These are phyloP conservation scores for Cheilosia vulpina DNA, from an alignment of 2,888 invertebrate species.

Conservation along the genomic window DNA sequence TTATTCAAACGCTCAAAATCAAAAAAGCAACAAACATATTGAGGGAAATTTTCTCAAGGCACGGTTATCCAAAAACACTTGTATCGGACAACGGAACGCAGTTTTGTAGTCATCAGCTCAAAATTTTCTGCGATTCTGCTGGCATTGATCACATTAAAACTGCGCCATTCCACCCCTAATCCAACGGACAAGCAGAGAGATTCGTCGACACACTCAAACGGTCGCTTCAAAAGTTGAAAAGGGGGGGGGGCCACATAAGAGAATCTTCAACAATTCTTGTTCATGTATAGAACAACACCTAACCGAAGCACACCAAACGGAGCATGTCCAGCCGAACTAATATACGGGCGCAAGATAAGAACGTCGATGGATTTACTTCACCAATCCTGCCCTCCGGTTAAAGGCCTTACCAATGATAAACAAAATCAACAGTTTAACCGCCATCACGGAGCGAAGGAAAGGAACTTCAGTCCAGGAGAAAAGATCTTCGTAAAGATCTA, in stretches of 20 bases:
- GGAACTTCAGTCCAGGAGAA: too few relatives aligned
- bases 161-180: conserved; percentile 44
- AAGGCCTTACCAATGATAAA: too few relatives aligned
- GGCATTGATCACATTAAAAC: conserved; percentile 25
- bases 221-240: not conserved
- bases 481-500: too few relatives aligned
- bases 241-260: not conserved
- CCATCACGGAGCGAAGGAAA: too few relatives aligned
- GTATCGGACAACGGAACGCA: conserved; percentile 46
- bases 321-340: conserved; percentile 19
- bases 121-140: conserved; percentile 23
- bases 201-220: conserved; percentile 49
- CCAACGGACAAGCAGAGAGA: conserved; percentile 53
- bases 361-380: conserved; percentile 26
- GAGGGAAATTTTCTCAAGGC: conserved; percentile 20
- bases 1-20: too few relatives aligned
- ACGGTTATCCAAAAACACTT: conserved; percentile 21
- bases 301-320: conserved; percentile 43
- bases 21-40: too few relatives aligned
- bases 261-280: not conserved
- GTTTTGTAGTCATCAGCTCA: conserved; percentile 38
- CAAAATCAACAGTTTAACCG: too few relatives aligned
- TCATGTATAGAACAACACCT: conserved; percentile 14
- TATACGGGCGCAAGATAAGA: conserved; percentile 23
- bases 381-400: too few relatives aligned